These are phyloP conservation scores for Malurus alboscapulatus DNA, from an alignment of 2,113 vertebrate genomes.

Conservation along the genomic window DNA sequence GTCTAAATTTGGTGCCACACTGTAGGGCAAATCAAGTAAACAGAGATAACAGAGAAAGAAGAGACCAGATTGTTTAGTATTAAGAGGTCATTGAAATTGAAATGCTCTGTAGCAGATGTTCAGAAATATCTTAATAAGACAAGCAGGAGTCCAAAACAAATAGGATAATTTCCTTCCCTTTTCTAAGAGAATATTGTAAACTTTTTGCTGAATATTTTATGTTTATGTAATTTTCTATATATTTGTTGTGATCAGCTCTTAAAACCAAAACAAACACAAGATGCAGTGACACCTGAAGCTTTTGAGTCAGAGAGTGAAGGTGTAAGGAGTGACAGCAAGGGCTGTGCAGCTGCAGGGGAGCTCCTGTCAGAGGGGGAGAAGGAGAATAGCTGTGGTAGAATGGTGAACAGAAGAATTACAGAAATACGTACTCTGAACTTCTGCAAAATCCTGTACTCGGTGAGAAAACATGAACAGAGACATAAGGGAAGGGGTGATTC, in stretches of 20 bases:
- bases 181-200: not conserved
- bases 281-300: not conserved
- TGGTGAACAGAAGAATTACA: not conserved
- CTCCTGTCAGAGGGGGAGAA: not conserved
- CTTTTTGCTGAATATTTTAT: not conserved
- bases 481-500: not conserved
- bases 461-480: not conserved
- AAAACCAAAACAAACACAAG: not conserved
- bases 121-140: not conserved
- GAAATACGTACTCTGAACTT: not conserved
- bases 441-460: not conserved
- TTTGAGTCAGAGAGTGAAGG: not conserved
- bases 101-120: not conserved
- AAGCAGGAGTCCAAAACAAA: not conserved
- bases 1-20: not conserved
- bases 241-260: not conserved
- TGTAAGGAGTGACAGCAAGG: not conserved
- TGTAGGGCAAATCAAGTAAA: not conserved
- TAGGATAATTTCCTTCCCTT: not conserved
- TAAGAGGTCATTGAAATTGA: not conserved
- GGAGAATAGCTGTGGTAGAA: not conserved
- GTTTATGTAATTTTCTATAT: not conserved
- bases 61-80: not conserved
- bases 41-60: not conserved
- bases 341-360: not conserved